A percentile compares a stretch with the other conserved stretches of the same genome.
phyloP scores from a whole-genome alignment of 1,140 invertebrate genomes.

The Tetramorium parvispinum region DNA sequence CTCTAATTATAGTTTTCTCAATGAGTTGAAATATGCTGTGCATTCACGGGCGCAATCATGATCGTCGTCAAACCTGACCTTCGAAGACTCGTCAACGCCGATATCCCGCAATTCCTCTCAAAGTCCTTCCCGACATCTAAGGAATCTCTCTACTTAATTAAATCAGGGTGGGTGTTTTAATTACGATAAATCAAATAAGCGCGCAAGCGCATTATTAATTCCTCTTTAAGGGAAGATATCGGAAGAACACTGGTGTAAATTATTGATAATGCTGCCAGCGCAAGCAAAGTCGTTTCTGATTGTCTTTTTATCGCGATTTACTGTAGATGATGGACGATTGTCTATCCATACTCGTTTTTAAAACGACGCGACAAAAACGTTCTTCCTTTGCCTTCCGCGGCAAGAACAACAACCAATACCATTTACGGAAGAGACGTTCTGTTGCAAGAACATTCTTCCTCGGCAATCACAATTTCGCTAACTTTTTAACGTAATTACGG shows the following conservation, averaged over 20 bases:
- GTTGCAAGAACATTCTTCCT: not conserved
- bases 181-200: constrained; percentile 67
- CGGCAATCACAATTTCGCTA: constrained; percentile 1
- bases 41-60: constrained; percentile 18
- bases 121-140: constrained; percentile 26
- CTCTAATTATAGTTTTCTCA: not conserved
- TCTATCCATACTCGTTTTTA: constrained; percentile 30
- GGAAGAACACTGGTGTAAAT: constrained; percentile 21
- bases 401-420: constrained; percentile 17
- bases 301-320: constrained; percentile 30
- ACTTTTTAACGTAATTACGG: constrained; percentile 22
- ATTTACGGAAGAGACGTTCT: not conserved
- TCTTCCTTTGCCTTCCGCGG: not conserved
- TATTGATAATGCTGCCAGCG: constrained; percentile 26
- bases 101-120: constrained; percentile 48
- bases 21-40: not conserved
- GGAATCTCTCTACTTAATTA: constrained; percentile 66
- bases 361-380: constrained; percentile 24
- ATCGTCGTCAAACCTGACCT: constrained; percentile 51
- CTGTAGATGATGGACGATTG: constrained; percentile 46
- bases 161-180: constrained; percentile 76
- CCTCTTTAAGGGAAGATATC: constrained; percentile 12
- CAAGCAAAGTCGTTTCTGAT: constrained; percentile 28
- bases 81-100: constrained; percentile 25
- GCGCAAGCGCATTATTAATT: constrained; percentile 57